Conservation (phyloP, 2,888 invertebrate species). For the Coelopa pilipes region DNA sequence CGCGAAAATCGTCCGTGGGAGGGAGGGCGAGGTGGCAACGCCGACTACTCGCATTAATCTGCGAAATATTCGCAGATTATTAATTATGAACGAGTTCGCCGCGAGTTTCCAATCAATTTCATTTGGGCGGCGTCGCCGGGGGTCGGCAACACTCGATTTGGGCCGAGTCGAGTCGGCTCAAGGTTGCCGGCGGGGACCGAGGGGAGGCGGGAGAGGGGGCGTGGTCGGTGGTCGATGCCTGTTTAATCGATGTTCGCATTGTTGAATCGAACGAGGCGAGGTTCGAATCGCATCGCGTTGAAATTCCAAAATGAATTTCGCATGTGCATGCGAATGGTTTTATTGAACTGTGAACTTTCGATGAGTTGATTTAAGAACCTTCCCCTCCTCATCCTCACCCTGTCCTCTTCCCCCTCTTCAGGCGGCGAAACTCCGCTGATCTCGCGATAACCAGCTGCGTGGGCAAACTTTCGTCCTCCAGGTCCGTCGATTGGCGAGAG, state of each 20-base stretch:
- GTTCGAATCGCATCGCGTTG: too few species aligned
- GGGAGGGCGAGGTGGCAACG: neutral
- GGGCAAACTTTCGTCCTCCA: too few species aligned
- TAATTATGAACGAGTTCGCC: conserved; percentile 48
- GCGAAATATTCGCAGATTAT: conserved; percentile 49
- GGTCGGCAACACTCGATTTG: neutral
- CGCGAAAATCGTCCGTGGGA: neutral
- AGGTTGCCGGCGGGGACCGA: neutral
- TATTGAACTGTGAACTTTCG: too few species aligned
- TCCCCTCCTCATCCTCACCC: too few species aligned
- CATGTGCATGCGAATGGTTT: too few species aligned
- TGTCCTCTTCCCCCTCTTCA: too few species aligned
- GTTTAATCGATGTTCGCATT: conserved; percentile 23
- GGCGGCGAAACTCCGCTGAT: too few species aligned
- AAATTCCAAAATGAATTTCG: too few species aligned
- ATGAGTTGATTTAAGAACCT: too few species aligned
- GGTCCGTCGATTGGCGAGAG: too few species aligned
- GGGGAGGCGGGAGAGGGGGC: neutral
- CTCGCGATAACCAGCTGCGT: too few species aligned
- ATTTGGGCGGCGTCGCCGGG: conserved; percentile 11
- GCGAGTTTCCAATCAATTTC: conserved; percentile 37
- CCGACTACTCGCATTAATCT: conserved; percentile 41
- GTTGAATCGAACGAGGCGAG: neutral
- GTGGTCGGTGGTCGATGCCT: neutral
- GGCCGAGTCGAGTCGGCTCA: neutral